Conservation (phyloP, 2,797 vertebrate genomes). For the Gobionotothen gibberifrons region DNA sequence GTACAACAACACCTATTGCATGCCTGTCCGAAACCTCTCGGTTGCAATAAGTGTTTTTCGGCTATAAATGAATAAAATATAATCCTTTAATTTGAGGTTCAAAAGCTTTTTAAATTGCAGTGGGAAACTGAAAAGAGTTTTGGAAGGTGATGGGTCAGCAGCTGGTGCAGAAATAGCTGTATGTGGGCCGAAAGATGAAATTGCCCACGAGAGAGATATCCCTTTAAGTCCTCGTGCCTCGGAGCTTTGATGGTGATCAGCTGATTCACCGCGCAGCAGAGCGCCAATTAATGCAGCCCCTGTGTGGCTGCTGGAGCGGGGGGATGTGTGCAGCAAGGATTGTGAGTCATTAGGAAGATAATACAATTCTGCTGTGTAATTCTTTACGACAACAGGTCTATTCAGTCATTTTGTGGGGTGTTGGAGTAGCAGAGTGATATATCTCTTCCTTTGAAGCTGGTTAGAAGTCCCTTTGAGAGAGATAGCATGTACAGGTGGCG, state of each 20-base stretch:
- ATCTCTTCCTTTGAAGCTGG: slow-evolving; percentile 21
- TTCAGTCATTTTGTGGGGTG: slow-evolving; percentile 4
- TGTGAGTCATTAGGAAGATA: slow-evolving; percentile 31
- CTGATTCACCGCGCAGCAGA: slow-evolving; percentile 30
- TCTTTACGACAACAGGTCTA: slow-evolving; percentile 12
- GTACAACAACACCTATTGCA: not conserved
- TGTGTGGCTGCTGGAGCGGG: slow-evolving; percentile 20
- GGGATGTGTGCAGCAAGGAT: slow-evolving; percentile 20
- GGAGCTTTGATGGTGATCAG: slow-evolving; percentile 17
- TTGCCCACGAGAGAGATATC: not conserved
- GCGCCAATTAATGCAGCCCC: slow-evolving; percentile 55
- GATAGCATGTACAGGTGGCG: not conserved
- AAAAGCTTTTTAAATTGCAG: not conserved
- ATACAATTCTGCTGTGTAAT: slow-evolving; percentile 5
- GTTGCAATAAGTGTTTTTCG: not conserved
- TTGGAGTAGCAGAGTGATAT: slow-evolving; percentile 15
- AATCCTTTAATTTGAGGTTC: not conserved
- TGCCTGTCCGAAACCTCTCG: too few relatives aligned
- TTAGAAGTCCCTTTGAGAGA: slow-evolving; percentile 5
- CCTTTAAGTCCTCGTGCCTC: not conserved
- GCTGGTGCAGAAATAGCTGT: fast-evolving
- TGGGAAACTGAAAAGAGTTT: slow-evolving; percentile 1
- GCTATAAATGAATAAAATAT: not conserved
- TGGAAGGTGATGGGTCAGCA: not conserved
- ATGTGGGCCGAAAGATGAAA: not conserved